Percentiles rank a stretch among this genome's conserved stretches.
Conservation (phyloP, 2,888 invertebrate species). For the Cerceris ruficornis region DNA sequence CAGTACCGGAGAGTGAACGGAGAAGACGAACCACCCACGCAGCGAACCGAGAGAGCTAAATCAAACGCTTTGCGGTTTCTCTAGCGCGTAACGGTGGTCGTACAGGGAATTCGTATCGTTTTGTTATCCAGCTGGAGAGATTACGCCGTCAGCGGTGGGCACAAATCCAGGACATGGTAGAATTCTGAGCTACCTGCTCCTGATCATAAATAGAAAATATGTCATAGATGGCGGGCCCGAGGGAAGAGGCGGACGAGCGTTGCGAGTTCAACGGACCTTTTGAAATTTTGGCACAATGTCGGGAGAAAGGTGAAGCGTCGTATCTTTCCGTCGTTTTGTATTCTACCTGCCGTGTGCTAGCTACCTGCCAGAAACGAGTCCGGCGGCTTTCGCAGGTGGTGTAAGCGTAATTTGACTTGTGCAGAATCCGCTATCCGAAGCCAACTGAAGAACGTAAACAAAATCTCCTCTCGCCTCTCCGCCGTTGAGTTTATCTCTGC, state of each 20-base stretch:
- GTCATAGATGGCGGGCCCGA: slow-evolving; percentile 24
- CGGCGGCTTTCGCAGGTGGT: slow-evolving; percentile 25
- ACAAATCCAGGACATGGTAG: slow-evolving; percentile 46
- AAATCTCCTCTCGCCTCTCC: slow-evolving; percentile 6
- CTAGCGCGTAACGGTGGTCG: slow-evolving; percentile 58
- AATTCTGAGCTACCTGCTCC: slow-evolving; percentile 37
- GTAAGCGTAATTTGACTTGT: slow-evolving; percentile 31
- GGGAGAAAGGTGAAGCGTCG: neutral
- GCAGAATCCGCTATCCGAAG: slow-evolving; percentile 22
- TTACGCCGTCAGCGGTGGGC: slow-evolving; percentile 45
- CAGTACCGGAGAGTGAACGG: slow-evolving; percentile 43
- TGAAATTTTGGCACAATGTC: slow-evolving; percentile 39
- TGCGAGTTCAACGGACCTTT: slow-evolving; percentile 43
- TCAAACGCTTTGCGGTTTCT: slow-evolving; percentile 65
- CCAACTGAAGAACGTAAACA: slow-evolving; percentile 30
- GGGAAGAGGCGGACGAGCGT: neutral
- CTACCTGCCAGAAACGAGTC: slow-evolving; percentile 49
- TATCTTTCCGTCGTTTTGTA: neutral
- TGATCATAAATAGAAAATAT: slow-evolving; percentile 46
- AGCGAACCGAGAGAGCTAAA: slow-evolving; percentile 47
- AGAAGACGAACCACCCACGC: slow-evolving; percentile 58
- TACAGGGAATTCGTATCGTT: slow-evolving; percentile 61
- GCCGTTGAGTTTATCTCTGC: slow-evolving; percentile 10
- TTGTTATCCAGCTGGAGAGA: slow-evolving; percentile 60
- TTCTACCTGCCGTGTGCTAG: slow-evolving; percentile 10